phyloP scores from a whole-genome alignment of 2,113 vertebrate genomes.

The Podocnemis expansa region DNA sequence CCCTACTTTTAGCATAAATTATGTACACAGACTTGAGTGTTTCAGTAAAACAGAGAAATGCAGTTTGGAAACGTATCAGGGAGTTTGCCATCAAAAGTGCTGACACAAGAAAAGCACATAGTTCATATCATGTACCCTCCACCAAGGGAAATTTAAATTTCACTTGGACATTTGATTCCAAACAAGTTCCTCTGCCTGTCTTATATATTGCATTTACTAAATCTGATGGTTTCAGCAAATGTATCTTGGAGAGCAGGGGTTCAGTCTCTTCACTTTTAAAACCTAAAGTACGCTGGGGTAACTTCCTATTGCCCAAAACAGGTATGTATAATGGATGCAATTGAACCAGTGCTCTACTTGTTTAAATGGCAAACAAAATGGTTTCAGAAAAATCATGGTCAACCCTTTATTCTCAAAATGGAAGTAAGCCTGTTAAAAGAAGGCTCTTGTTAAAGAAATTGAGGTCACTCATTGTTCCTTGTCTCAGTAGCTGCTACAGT shows the following conservation, averaged over 20 bases:
- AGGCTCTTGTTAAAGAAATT: too few relatives aligned
- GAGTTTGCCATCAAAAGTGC: background rate
- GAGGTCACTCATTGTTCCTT: too few relatives aligned
- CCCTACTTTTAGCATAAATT: conserved; percentile 47
- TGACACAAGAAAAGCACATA: background rate
- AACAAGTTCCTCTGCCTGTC: background rate
- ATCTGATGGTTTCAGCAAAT: background rate
- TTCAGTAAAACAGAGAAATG: background rate
- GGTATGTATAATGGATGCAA: background rate
- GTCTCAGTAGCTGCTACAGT: too few relatives aligned
- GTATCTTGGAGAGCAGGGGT: background rate
- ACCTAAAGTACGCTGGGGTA: background rate
- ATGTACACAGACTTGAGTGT: background rate
- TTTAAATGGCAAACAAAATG: background rate
- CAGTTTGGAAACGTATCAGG: background rate
- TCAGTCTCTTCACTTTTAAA: background rate
- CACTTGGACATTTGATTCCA: background rate
- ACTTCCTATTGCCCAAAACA: background rate
- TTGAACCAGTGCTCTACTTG: conserved; percentile 18
- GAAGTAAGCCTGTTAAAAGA: too few relatives aligned
- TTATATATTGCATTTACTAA: background rate
- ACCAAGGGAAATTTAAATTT: background rate
- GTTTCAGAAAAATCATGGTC: background rate
- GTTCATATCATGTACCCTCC: background rate
- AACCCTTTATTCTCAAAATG: too few relatives aligned